Evolutionary conservation across 2,113 vertebrate species (phyloP).

Genomic region (Irena cyanogastra): DNA sequence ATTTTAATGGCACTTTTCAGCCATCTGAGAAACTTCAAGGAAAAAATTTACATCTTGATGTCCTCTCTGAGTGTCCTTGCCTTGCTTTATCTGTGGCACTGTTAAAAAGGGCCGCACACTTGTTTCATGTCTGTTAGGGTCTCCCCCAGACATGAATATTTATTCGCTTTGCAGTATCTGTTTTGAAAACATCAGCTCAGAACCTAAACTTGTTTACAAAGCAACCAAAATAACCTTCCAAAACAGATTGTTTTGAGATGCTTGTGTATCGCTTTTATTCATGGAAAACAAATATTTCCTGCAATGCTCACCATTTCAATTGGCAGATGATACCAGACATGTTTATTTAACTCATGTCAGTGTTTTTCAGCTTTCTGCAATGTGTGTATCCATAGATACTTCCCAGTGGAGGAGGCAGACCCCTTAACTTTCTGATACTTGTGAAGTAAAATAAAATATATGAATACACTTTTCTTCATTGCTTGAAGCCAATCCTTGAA

Average conservation of each 20-base stretch:
- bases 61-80: not conserved
- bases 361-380: not conserved
- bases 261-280: conserved; percentile 1
- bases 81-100: not conserved
- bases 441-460: not conserved
- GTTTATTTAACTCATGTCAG: not conserved
- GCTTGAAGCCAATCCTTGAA: not conserved
- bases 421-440: not conserved
- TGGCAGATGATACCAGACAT: conserved; percentile 17
- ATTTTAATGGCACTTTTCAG: not conserved
- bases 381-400: conserved; percentile 19
- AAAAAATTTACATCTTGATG: not conserved
- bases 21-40: conserved; percentile 8
- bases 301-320: conserved; percentile 6
- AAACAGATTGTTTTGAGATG: conserved; percentile 47
- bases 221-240: conserved; percentile 4
- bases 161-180: not conserved
- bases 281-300: not conserved
- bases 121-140: not conserved
- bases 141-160: not conserved
- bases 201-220: conserved; percentile 43
- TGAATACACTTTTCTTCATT: not conserved
- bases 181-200: conserved; percentile 32
- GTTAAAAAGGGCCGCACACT: not conserved
- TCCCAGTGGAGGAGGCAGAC: not conserved